Percentiles rank a stretch among this genome's conserved stretches.
Evolutionary conservation across 1,140 invertebrate species (phyloP).

Genomic region (Diachasmimorpha longicaudata): DNA sequence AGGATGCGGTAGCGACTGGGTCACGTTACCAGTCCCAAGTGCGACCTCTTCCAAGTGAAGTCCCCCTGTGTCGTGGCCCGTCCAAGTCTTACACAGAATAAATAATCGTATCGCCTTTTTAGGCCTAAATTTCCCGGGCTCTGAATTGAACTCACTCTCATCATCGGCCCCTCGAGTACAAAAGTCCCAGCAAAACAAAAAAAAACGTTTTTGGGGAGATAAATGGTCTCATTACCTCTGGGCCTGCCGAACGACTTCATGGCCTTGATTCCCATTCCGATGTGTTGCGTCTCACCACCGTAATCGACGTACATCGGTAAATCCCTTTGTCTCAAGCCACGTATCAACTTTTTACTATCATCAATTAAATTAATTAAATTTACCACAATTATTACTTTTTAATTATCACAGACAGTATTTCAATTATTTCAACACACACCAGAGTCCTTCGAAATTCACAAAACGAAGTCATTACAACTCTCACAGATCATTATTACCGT

Average conservation of each 20-base stretch:
- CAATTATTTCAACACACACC: background rate
- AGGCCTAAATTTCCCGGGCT: too few species aligned
- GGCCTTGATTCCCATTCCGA: constrained; percentile 66
- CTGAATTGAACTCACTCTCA: too few species aligned
- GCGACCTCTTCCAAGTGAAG: too few species aligned
- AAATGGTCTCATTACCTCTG: constrained; percentile 53
- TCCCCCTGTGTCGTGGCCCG: too few species aligned
- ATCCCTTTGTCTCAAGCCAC: constrained; percentile 20
- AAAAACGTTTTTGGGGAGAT: background rate
- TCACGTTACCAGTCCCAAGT: too few species aligned
- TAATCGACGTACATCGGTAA: constrained; percentile 61
- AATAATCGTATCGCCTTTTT: too few species aligned
- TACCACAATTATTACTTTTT: background rate
- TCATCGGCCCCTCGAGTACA: background rate
- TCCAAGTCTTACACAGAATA: too few species aligned
- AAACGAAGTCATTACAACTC: background rate
- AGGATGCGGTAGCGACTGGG: too few species aligned
- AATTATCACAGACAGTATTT: constrained; percentile 23
- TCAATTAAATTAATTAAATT: constrained; percentile 40
- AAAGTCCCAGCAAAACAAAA: background rate
- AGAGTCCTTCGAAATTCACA: background rate
- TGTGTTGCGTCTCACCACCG: constrained; percentile 49
- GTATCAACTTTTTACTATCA: constrained; percentile 21
- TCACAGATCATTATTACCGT: background rate
- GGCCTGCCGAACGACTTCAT: constrained; percentile 65